A percentile compares a stretch with the other conserved stretches of the same genome.
These are phyloP conservation scores for Hemibagrus guttatus DNA, from an alignment of 2,797 vertebrate genomes.

Conservation along the genomic window DNA sequence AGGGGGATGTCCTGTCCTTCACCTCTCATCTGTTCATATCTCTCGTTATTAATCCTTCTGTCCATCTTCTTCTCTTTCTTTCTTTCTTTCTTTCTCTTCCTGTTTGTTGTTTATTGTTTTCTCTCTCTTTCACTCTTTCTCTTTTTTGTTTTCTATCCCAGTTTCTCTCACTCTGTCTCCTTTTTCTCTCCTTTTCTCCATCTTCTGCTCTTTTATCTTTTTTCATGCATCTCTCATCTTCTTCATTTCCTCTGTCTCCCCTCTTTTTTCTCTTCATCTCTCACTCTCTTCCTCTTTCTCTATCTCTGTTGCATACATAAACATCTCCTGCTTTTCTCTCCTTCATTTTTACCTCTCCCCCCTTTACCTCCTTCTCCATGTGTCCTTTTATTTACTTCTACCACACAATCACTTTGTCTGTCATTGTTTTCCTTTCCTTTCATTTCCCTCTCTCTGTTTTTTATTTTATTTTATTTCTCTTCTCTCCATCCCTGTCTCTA, in stretches of 20 bases:
- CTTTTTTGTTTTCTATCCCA: not conserved
- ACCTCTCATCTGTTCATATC: not conserved
- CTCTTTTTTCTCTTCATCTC: not conserved
- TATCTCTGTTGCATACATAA: not conserved
- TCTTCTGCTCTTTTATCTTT: not conserved
- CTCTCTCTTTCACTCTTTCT: not conserved
- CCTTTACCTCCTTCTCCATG: not conserved
- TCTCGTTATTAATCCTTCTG: not conserved
- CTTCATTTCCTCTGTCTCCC: not conserved
- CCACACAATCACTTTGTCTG: not conserved
- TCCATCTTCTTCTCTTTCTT: not conserved
- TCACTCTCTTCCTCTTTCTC: not conserved
- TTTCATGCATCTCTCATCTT: not conserved
- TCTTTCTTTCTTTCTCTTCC: not conserved
- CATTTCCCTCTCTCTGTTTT: not conserved
- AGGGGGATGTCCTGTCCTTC: not conserved
- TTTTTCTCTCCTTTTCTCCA: not conserved
- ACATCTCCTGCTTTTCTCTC: not conserved
- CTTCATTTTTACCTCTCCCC: not conserved
- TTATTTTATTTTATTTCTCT: constrained; percentile 8
- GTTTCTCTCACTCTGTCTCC: not conserved
- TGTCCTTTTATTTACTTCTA: not conserved
- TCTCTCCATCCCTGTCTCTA: not conserved
- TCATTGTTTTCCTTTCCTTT: not conserved
- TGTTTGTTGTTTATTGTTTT: not conserved